Evolutionary conservation across 2,888 invertebrate species (phyloP).

Genomic region (Pollenia amentaria): DNA sequence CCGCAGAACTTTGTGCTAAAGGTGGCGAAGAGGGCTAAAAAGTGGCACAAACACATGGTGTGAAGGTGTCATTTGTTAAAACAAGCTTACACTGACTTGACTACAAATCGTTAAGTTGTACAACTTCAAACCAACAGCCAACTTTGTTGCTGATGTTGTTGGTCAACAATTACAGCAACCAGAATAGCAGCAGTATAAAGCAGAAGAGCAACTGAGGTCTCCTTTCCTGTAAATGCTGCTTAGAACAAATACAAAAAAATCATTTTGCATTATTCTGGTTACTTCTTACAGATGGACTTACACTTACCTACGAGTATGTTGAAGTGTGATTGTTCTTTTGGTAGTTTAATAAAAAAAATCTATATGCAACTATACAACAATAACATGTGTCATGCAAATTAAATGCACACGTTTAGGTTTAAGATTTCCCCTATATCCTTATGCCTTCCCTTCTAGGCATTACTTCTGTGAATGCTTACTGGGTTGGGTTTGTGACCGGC

Average conservation of each 20-base stretch:
- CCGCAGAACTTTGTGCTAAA: conserved; percentile 17
- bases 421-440: conserved; percentile 12
- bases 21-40: conserved; percentile 16
- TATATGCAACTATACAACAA: conserved; percentile 64
- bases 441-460: neutral
- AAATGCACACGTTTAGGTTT: conserved; percentile 80
- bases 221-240: conserved; percentile 64
- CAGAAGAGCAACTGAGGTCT: conserved; percentile 24
- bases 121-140: conserved; percentile 71
- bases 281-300: conserved; percentile 9
- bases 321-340: neutral
- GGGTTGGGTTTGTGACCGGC: conserved; percentile 43
- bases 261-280: conserved; percentile 10
- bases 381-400: conserved; percentile 82
- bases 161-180: conserved; percentile 67
- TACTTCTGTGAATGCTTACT: neutral
- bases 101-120: conserved; percentile 79
- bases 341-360: conserved; percentile 8
- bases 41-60: conserved; percentile 65
- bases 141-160: conserved; percentile 73
- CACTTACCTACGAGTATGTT: conserved; percentile 17
- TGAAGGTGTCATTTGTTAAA: conserved; percentile 83
- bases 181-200: conserved; percentile 37
- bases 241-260: conserved; percentile 37
- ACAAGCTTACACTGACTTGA: conserved; percentile 80